Percentiles rank a stretch among this genome's conserved stretches.
Evolutionary conservation across 2,113 vertebrate species (phyloP).

Genomic region (Albula goreensis): DNA sequence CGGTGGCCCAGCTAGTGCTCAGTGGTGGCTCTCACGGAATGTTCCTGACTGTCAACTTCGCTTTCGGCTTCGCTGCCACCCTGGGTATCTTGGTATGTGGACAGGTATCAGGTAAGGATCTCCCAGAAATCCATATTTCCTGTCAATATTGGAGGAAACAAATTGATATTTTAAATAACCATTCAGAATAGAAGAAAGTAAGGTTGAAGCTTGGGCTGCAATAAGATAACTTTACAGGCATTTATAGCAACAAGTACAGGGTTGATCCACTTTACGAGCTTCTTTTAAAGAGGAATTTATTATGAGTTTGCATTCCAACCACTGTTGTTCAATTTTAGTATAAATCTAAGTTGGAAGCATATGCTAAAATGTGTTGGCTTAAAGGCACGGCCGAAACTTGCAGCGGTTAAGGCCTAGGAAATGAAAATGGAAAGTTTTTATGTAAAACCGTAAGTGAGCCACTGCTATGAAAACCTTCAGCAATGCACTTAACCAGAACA

Average conservation of each 20-base stretch:
- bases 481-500: no score
- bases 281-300: background rate
- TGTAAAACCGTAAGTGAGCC: background rate
- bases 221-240: no score
- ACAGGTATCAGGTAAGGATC: conserved; percentile 76
- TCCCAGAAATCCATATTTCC: no score
- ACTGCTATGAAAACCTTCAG: background rate
- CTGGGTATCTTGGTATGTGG: conserved; percentile 78
- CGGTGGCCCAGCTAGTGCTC: conserved; percentile 76
- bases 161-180: conserved; percentile 38
- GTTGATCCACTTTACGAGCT: background rate
- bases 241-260: no score
- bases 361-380: background rate
- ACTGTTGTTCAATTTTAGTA: background rate
- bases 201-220: no score
- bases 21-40: conserved; percentile 74
- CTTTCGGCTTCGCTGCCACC: conserved; percentile 79
- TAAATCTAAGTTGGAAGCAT: background rate
- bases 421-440: background rate
- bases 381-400: background rate
- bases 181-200: background rate
- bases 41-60: conserved; percentile 83
- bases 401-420: background rate
- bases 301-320: background rate
- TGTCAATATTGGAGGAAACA: no score